Conservation (phyloP, 1,140 invertebrate species). For the Penaeus chinensis region DNA sequence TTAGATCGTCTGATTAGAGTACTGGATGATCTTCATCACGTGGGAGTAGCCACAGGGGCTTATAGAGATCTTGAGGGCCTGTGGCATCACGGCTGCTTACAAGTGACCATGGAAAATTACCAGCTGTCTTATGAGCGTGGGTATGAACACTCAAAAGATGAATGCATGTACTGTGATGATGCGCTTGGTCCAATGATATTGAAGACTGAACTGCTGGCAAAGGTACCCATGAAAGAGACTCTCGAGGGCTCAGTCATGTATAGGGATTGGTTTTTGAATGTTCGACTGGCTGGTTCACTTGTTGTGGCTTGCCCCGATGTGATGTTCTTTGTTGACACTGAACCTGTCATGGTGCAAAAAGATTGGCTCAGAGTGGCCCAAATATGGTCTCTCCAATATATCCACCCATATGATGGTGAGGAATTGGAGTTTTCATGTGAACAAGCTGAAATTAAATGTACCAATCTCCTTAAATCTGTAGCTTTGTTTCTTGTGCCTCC, state of each 20-base stretch:
- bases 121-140: constrained; percentile 65
- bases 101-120: constrained; percentile 65
- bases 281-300: constrained; percentile 54
- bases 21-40: constrained; percentile 59
- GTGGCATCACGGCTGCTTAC: constrained; percentile 67
- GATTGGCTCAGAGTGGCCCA: constrained; percentile 57
- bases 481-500: constrained; percentile 57
- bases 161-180: constrained; percentile 67
- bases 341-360: constrained; percentile 14
- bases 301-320: constrained; percentile 65
- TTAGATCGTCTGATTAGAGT: constrained; percentile 66
- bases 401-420: constrained; percentile 51
- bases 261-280: constrained; percentile 66
- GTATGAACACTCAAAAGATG: constrained; percentile 66
- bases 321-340: constrained; percentile 65
- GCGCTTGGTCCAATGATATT: constrained; percentile 66
- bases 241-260: constrained; percentile 61
- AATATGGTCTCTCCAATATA: constrained; percentile 61
- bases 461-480: constrained; percentile 25
- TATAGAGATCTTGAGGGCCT: constrained; percentile 64
- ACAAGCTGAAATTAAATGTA: constrained; percentile 61
- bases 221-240: constrained; percentile 61
- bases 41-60: constrained; percentile 65
- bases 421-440: constrained; percentile 61
- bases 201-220: constrained; percentile 52